Percentiles rank a stretch among this genome's conserved stretches.
These are phyloP conservation scores for Diorhabda elongata DNA, from an alignment of 1,140 invertebrate species.

Conservation along the genomic window DNA sequence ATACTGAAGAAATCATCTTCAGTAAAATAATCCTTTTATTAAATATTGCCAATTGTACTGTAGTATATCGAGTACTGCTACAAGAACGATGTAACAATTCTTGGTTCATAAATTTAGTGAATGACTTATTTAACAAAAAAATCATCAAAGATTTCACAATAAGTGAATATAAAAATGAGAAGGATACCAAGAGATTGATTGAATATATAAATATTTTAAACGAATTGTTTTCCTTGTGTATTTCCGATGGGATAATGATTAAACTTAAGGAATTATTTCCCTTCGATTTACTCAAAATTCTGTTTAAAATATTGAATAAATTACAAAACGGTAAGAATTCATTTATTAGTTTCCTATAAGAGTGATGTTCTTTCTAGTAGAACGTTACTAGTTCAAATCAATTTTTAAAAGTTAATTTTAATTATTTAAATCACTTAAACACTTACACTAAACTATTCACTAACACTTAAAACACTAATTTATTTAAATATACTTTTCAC, in stretches of 20 bases:
- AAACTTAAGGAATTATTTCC: slow-evolving; percentile 25
- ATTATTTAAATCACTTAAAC: no score
- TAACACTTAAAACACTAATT: no score
- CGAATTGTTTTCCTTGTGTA: slow-evolving; percentile 23
- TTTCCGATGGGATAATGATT: slow-evolving; percentile 17
- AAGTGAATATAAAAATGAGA: slow-evolving; percentile 17
- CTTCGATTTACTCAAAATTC: slow-evolving; percentile 21
- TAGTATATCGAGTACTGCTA: slow-evolving; percentile 20
- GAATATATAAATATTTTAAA: slow-evolving; percentile 17
- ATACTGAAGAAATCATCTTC: slow-evolving; percentile 13
- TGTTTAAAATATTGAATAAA: slow-evolving; percentile 26
- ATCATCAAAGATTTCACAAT: slow-evolving; percentile 14
- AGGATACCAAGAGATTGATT: slow-evolving; percentile 17
- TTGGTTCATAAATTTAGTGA: slow-evolving; percentile 17
- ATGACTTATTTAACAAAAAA: slow-evolving; percentile 15
- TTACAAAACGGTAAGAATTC: slow-evolving; percentile 25
- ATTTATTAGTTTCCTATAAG: neutral
- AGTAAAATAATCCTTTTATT: slow-evolving; percentile 26
- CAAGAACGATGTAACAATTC: slow-evolving; percentile 17
- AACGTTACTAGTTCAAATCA: no score
- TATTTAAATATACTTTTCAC: no score
- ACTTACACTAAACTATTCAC: no score
- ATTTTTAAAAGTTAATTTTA: no score
- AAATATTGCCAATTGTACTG: slow-evolving; percentile 23
- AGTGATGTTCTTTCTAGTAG: neutral